These are phyloP conservation scores for Probosciger aterrimus DNA, from an alignment of 2,113 vertebrate genomes.

Conservation along the genomic window DNA sequence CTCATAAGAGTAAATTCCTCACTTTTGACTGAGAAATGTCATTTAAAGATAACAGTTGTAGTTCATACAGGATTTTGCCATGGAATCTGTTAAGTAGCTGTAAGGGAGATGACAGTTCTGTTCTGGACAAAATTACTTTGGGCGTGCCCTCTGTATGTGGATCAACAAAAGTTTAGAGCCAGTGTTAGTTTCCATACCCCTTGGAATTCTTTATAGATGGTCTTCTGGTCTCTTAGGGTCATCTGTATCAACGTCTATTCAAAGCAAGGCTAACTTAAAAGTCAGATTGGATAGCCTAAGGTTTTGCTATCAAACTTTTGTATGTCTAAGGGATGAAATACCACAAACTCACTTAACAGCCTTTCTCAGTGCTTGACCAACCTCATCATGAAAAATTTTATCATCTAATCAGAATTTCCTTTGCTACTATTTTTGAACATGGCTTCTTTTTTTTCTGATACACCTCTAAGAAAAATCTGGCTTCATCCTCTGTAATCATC, in stretches of 20 bases:
- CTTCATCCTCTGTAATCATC: not conserved
- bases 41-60: not conserved
- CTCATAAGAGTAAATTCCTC: not conserved
- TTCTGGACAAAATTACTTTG: not conserved
- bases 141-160: not conserved
- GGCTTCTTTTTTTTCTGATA: not conserved
- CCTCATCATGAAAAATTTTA: not conserved
- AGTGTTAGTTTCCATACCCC: not conserved
- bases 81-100: not conserved
- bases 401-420: not conserved
- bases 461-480: not conserved
- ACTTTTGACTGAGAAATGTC: not conserved
- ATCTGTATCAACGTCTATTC: not conserved
- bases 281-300: not conserved
- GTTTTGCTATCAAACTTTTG: not conserved
- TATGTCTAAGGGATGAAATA: not conserved
- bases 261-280: not conserved
- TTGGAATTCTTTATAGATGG: not conserved
- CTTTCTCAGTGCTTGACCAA: not conserved
- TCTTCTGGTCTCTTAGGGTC: not conserved
- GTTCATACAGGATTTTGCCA: not conserved
- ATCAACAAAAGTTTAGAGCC: not conserved
- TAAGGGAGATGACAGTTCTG: not conserved
- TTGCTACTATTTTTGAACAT: not conserved
- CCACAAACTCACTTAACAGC: not conserved